phyloP scores from a whole-genome alignment of 2,113 vertebrate genomes.

The Phalacrocorax pelagicus region DNA sequence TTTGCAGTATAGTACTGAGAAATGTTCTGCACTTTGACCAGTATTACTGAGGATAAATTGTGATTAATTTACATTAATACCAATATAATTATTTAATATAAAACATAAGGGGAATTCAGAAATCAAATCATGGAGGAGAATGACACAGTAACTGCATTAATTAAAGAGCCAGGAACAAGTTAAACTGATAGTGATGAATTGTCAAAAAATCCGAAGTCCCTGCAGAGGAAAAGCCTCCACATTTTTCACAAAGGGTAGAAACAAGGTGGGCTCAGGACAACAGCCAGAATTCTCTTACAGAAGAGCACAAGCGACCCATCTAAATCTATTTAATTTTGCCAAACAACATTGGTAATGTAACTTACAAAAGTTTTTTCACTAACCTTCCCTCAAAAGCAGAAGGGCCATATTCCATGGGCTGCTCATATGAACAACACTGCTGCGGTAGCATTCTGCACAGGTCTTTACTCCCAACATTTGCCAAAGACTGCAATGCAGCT shows the following conservation, averaged over 20 bases:
- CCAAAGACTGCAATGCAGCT: neutral
- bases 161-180: neutral
- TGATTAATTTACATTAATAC: neutral
- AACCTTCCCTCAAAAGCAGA: neutral
- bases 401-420: neutral
- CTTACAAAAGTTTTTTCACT: neutral
- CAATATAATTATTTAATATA: neutral
- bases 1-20: neutral
- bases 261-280: neutral
- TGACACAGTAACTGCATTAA: neutral
- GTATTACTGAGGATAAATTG: neutral
- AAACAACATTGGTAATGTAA: neutral
- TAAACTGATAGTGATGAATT: neutral
- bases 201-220: neutral
- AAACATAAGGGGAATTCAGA: neutral
- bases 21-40: neutral
- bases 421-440: neutral
- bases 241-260: neutral
- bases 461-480: neutral
- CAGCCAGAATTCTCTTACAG: neutral
- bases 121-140: neutral
- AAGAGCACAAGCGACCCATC: neutral
- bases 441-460: neutral
- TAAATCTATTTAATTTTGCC: neutral
- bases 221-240: neutral